phyloP scores from a whole-genome alignment of 2,113 vertebrate genomes.

The Cyphomyrus plagiostoma region DNA sequence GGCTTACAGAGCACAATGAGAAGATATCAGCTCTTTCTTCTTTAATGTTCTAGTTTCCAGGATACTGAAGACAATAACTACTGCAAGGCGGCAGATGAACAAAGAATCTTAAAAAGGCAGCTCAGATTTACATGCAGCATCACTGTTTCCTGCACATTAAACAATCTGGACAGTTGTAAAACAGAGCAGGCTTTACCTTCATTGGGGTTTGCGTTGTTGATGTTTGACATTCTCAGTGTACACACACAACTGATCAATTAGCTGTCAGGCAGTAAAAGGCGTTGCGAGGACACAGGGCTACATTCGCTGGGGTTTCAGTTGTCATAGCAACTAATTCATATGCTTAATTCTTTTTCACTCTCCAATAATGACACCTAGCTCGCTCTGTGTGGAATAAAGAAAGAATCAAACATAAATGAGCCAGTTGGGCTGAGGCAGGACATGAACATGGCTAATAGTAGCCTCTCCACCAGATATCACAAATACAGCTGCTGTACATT shows the following conservation, averaged over 20 bases:
- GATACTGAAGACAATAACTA: constrained; percentile 13
- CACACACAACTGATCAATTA: neutral
- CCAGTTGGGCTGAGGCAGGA: neutral
- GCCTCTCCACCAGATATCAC: neutral
- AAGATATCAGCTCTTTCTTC: neutral
- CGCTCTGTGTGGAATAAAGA: neutral
- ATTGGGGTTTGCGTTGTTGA: neutral
- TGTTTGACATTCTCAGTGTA: neutral
- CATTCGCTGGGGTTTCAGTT: neutral
- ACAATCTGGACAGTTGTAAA: neutral
- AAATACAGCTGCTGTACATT: neutral
- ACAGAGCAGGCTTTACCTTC: neutral
- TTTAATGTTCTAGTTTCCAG: constrained; percentile 13
- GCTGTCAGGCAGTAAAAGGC: constrained; percentile 6
- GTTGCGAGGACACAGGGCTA: neutral
- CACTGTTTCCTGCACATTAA: neutral
- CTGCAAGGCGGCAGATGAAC: neutral
- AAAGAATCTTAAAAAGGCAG: neutral
- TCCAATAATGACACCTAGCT: neutral
- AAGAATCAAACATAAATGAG: neutral
- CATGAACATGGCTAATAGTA: neutral
- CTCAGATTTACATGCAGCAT: neutral
- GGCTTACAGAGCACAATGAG: neutral
- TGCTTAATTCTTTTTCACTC: neutral
- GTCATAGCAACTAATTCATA: constrained; percentile 1